Evolutionary conservation across 2,888 invertebrate species (phyloP).

Genomic region (Chesias legatella): DNA sequence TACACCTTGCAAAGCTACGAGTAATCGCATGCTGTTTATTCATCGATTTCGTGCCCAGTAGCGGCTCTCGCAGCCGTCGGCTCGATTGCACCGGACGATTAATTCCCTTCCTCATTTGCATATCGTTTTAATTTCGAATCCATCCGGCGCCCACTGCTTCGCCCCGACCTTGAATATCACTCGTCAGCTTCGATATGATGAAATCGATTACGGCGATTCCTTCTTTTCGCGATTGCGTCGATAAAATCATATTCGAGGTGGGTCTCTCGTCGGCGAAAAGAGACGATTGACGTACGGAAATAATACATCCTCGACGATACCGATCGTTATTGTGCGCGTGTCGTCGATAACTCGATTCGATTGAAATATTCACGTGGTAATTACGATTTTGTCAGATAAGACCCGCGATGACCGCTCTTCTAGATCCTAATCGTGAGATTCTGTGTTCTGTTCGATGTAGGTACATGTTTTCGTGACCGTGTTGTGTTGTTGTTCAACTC

Average conservation of each 20-base stretch:
- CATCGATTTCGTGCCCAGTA: conserved; percentile 73
- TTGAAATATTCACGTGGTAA: conserved; percentile 75
- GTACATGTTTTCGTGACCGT: conserved; percentile 51
- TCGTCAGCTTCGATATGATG: conserved; percentile 67
- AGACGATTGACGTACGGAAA: conserved; percentile 60
- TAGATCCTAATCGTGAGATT: conserved; percentile 47
- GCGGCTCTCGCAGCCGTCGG: conserved; percentile 61
- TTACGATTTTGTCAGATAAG: conserved; percentile 69
- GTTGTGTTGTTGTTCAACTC: conserved; percentile 42
- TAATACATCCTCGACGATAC: conserved; percentile 58
- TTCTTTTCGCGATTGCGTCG: conserved; percentile 55
- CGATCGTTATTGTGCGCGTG: conserved; percentile 67
- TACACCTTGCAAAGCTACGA: conserved; percentile 62
- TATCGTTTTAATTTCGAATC: conserved; percentile 74
- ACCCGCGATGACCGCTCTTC: conserved; percentile 45
- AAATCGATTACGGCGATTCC: conserved; percentile 69
- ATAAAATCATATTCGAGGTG: conserved; percentile 58
- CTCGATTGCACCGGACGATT: conserved; percentile 68
- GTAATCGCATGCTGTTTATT: conserved; percentile 72
- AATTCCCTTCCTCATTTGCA: conserved; percentile 71
- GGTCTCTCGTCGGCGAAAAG: conserved; percentile 40
- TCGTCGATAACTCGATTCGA: conserved; percentile 64
- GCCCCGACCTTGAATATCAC: conserved; percentile 65
- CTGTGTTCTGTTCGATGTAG: conserved; percentile 47
- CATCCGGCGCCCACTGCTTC: conserved; percentile 72